phyloP scores from a whole-genome alignment of 2,888 invertebrate genomes.

The Hydriomena furcata region DNA sequence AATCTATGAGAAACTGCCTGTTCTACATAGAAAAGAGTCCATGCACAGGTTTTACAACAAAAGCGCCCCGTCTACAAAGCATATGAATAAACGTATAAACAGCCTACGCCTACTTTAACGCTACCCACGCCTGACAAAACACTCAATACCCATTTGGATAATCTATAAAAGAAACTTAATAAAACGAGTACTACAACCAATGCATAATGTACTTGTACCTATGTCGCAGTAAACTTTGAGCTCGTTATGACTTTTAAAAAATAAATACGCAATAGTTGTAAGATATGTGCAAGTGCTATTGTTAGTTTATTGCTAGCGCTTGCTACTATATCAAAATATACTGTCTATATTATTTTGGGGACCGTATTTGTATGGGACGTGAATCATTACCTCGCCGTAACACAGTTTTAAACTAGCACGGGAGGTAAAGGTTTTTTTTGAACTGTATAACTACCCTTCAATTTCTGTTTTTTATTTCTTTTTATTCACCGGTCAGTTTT shows the following conservation, averaged over 20 bases:
- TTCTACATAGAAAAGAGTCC: conserved; percentile 58
- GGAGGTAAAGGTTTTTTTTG: too few species aligned
- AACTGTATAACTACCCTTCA: too few species aligned
- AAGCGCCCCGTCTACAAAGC: conserved; percentile 53
- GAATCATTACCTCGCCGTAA: too few species aligned
- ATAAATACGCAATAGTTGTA: conserved; percentile 29
- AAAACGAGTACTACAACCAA: conserved; percentile 56
- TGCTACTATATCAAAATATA: too few species aligned
- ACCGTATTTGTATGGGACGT: too few species aligned
- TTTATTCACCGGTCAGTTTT: too few species aligned
- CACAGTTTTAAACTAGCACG: too few species aligned
- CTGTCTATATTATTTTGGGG: too few species aligned
- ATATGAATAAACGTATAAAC: conserved; percentile 76
- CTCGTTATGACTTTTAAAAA: conserved; percentile 22
- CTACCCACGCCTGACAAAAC: conserved; percentile 65
- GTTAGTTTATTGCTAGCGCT: too few species aligned
- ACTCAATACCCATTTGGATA: conserved; percentile 63
- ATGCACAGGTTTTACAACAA: conserved; percentile 57
- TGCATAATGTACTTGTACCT: conserved; percentile 45
- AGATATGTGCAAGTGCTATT: too few species aligned
- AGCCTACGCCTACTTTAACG: conserved; percentile 68
- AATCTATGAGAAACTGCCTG: conserved; percentile 67
- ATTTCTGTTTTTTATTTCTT: too few species aligned
- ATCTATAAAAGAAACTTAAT: conserved; percentile 67
- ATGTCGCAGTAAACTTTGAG: conserved; percentile 50